Base-by-base conservation (phyloP, 2,113 vertebrate genomes). In the Gila orcuttii region DNA sequence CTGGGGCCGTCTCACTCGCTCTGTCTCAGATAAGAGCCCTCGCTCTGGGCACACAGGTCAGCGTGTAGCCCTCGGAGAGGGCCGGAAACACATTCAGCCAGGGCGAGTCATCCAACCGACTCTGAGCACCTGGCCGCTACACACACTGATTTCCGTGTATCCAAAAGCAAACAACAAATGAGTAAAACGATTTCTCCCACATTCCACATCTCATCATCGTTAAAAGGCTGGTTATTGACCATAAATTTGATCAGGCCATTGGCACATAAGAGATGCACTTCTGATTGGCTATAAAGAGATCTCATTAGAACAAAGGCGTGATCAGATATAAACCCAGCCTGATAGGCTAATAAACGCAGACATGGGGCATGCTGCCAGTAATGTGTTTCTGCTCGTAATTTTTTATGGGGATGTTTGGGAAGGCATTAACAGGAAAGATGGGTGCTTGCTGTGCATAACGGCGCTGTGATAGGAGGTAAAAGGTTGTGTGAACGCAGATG, bases 261-360 rank as follows among this genome's bases (percentile, higher is more conserved):
- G 66, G 21, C 50, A 71, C 81, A 59, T 83, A 83, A 73, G 50
- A 83, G 81, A 83, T 83, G 81, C 6, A 33, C 81, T 73, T 52
- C 66, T 83, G 81, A 83, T 73, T 83, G 81, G 50, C 81, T 83
- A 83, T 83, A 83, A 83, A 83, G 81, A 83, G 81, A 82, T 83
- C 81, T 83, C 81, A 83, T 83, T 83, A 73, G 68, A 71, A 50
- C 47, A 21, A 50, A 73, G 81, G 68, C 50, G 13, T 83, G 81
- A 83, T 55, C 31, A 36, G 68, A 83, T 83, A 42, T 84, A 87
- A 84, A 87, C 23, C 82, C 66, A 31, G 55, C 52, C 66, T 79
- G 68, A 85, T 85, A 60, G 81, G 81, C 81, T 83, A 71, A 83
- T 73, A 74, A 71, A 57, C 36, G 66, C 68, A 78, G 47, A 47